These are phyloP conservation scores for Zoanthus sansibaricus DNA, from an alignment of 92 coral and sea anemone genomes.

Conservation along the genomic window DNA sequence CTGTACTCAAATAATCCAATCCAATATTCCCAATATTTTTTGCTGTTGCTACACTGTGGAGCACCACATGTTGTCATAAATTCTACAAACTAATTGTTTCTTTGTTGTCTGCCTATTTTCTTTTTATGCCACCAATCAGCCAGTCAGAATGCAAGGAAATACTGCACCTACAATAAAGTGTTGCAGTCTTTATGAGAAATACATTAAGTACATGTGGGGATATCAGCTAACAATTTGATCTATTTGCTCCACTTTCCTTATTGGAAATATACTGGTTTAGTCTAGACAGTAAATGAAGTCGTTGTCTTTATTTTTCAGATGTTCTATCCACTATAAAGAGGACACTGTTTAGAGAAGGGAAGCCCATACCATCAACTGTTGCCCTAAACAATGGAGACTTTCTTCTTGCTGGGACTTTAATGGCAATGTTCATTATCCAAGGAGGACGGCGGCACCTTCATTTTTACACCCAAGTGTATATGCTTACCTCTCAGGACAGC, in stretches of 20 bases:
- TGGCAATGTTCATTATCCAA: constrained; percentile 30
- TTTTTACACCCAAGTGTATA: constrained; percentile 23
- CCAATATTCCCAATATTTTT: constrained; percentile 38
- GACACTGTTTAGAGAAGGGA: constrained; percentile 37
- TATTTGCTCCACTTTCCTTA: constrained; percentile 36
- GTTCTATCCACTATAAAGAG: constrained; percentile 32
- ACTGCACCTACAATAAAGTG: constrained; percentile 39
- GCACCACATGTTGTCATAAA: constrained; percentile 34
- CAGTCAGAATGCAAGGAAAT: constrained; percentile 36
- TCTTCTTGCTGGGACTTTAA: constrained; percentile 33
- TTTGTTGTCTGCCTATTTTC: constrained; percentile 20
- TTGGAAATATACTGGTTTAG: constrained; percentile 27
- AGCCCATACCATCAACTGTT: constrained; percentile 36
- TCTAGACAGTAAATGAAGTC: constrained; percentile 26
- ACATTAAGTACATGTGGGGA: constrained; percentile 33
- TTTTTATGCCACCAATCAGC: constrained; percentile 30
- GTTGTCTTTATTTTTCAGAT: constrained; percentile 25
- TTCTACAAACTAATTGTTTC: constrained; percentile 32
- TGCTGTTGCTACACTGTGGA: constrained; percentile 31
- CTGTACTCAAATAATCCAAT: constrained; percentile 24
- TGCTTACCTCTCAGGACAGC: constrained; percentile 42
- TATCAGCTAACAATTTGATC: constrained; percentile 16
- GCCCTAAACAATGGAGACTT: constrained; percentile 39
- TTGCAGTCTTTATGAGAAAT: constrained; percentile 25
- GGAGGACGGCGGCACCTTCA: constrained; percentile 36